Base-by-base conservation (phyloP, 2,797 vertebrate genomes). In the Craterocephalus amniculus region DNA sequence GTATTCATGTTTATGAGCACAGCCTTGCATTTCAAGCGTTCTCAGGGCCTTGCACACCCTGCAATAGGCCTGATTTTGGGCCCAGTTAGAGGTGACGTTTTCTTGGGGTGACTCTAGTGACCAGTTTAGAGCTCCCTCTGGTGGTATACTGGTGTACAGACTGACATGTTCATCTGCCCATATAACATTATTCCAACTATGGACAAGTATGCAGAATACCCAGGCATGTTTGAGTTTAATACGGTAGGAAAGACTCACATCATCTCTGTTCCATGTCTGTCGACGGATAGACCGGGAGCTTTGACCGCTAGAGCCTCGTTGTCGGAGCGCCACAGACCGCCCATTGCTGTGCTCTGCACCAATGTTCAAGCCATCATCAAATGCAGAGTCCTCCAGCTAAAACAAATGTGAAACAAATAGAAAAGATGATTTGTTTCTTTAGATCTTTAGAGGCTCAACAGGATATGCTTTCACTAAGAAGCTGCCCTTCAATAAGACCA, bases 201-300 rank as follows among this genome's bases (percentile, higher is more conserved):
- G 20, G 40, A 38, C 6, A 10, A 8, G 9, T 36, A 34, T 31
- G 12, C 1, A 43, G 11, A 59, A 13, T 27, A 11, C 2, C 49
- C 61, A 2, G 20, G 26, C 24, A 36, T 27, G 34, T 27, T 48
- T 4, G 60, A 11, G 20, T 11, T 34, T 24, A 0, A 63, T 52
- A 58, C 7, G 52, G 43, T 40, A 70, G 59, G 22, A 31, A 12
- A 18, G 31, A 91, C 94, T 94, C 71, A 97, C 97, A 83, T 99
- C 97, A 79, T 99, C 97, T 84, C 96, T 94, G 81, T 95, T 99
- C 97, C 97, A 99, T 2, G 97, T 98, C 89, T 96, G 97, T 32
- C 96, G 90, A 35, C 96, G 94, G 36, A 97, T 97, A 73, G 97
- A 96, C 12, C 96, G 95, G 29, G 95, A 93, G 78, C 96, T 94